A percentile compares a stretch with the other conserved stretches of the same genome.
These are phyloP conservation scores for Ceratotherium simum DNA, from an alignment of 2,113 vertebrate species.

Conservation along the genomic window DNA sequence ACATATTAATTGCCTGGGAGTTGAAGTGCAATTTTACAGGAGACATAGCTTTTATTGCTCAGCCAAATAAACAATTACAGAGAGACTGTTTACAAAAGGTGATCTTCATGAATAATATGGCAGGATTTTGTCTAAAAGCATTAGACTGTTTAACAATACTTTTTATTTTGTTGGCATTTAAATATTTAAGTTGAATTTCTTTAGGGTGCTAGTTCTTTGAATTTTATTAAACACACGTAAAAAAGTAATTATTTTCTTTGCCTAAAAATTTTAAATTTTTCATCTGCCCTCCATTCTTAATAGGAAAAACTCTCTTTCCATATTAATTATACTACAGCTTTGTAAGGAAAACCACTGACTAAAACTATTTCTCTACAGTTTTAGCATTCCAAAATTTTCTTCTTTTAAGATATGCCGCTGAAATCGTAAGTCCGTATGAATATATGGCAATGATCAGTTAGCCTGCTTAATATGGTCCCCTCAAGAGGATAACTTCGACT, in stretches of 20 bases:
- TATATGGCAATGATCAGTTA: neutral
- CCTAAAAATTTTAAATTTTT: neutral
- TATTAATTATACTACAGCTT: neutral
- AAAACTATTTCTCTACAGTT: neutral
- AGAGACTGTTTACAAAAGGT: conserved; percentile 50
- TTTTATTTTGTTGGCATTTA: conserved; percentile 62
- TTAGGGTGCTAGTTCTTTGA: neutral
- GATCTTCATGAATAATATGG: conserved; percentile 60
- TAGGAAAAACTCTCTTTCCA: neutral
- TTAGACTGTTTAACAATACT: conserved; percentile 51
- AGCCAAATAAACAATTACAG: conserved; percentile 49
- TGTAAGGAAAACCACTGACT: neutral
- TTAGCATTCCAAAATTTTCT: neutral
- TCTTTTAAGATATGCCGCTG: neutral
- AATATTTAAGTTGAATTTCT: conserved; percentile 72
- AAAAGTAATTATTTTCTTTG: neutral
- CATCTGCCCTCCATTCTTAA: neutral
- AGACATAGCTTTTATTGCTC: conserved; percentile 27
- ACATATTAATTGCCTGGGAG: conserved; percentile 16
- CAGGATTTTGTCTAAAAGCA: conserved; percentile 51
- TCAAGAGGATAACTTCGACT: neutral
- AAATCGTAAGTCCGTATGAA: neutral
- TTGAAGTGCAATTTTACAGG: conserved; percentile 32
- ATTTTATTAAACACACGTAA: conserved; percentile 34
- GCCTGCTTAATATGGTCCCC: neutral